These are phyloP conservation scores for Leptinotarsa lineolata DNA, from an alignment of 1,140 invertebrate species.

Conservation along the genomic window DNA sequence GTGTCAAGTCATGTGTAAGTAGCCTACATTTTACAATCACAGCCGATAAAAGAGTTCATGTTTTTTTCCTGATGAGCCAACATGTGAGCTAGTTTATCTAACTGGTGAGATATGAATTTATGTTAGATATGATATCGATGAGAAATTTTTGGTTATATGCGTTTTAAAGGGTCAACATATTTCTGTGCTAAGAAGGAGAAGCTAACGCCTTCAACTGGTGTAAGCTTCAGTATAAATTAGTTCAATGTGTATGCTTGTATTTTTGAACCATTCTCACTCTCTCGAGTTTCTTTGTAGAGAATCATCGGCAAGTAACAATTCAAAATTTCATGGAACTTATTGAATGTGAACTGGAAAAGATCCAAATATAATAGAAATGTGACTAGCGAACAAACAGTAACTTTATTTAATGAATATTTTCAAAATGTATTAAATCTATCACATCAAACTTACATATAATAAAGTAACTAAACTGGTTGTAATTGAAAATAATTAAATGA, in stretches of 20 bases:
- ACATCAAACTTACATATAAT: not conserved
- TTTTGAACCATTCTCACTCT: no score
- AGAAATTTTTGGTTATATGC: slow-evolving; percentile 6
- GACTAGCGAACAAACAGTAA: not conserved
- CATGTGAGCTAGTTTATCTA: slow-evolving; percentile 21
- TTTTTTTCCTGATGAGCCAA: not conserved
- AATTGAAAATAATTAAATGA: not conserved
- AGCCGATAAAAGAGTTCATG: slow-evolving; percentile 12
- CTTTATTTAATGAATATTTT: not conserved
- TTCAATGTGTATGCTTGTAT: no score
- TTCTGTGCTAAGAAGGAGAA: not conserved
- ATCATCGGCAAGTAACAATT: not conserved
- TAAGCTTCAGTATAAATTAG: no score
- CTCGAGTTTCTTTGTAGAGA: no score
- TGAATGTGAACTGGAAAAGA: not conserved
- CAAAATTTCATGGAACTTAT: not conserved
- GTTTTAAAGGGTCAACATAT: slow-evolving; percentile 16
- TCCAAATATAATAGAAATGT: not conserved
- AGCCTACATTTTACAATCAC: slow-evolving; percentile 20
- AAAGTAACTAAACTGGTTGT: not conserved
- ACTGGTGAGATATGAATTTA: slow-evolving; percentile 27
- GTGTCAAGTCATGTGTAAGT: slow-evolving; percentile 39
- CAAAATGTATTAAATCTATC: not conserved
- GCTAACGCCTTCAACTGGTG: no score
- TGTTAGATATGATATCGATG: not conserved